Conservation (phyloP, 2,797 vertebrate genomes). For the Phalloptychus januarius region DNA sequence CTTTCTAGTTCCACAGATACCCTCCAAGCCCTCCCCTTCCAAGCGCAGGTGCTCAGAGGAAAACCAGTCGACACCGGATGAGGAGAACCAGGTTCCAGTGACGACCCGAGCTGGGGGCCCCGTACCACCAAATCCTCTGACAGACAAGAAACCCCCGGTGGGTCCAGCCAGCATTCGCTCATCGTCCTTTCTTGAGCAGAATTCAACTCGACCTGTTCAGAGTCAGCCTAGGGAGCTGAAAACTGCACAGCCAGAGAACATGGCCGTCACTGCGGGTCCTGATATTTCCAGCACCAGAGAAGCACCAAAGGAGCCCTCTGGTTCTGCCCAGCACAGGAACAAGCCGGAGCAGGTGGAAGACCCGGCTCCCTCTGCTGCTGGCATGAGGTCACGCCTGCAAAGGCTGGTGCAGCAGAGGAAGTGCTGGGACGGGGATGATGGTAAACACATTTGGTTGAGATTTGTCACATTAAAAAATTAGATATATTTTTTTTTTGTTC, state of each 20-base stretch:
- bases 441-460: not conserved
- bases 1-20: slow-evolving; percentile 74
- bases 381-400: slow-evolving; percentile 89
- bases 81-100: slow-evolving; percentile 82
- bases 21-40: slow-evolving; percentile 90
- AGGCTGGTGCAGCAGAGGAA: slow-evolving; percentile 87
- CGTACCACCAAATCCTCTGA: slow-evolving; percentile 61
- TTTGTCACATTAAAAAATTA: too few relatives aligned
- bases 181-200: slow-evolving; percentile 55
- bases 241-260: slow-evolving; percentile 14
- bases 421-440: slow-evolving; percentile 85
- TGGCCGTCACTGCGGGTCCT: not conserved
- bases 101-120: slow-evolving; percentile 33
- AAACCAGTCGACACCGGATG: slow-evolving; percentile 57
- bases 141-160: slow-evolving; percentile 68
- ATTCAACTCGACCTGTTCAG: slow-evolving; percentile 13
- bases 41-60: slow-evolving; percentile 90
- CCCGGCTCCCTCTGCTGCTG: slow-evolving; percentile 48
- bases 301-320: slow-evolving; percentile 5
- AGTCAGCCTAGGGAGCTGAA: slow-evolving; percentile 21
- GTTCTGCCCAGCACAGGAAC: slow-evolving; percentile 20
- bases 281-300: slow-evolving; percentile 33
- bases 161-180: slow-evolving; percentile 36
- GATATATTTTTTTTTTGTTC: too few relatives aligned
- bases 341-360: slow-evolving; percentile 16